Conservation (phyloP, 1,140 invertebrate genomes). For the Scaptomyza hsui region DNA sequence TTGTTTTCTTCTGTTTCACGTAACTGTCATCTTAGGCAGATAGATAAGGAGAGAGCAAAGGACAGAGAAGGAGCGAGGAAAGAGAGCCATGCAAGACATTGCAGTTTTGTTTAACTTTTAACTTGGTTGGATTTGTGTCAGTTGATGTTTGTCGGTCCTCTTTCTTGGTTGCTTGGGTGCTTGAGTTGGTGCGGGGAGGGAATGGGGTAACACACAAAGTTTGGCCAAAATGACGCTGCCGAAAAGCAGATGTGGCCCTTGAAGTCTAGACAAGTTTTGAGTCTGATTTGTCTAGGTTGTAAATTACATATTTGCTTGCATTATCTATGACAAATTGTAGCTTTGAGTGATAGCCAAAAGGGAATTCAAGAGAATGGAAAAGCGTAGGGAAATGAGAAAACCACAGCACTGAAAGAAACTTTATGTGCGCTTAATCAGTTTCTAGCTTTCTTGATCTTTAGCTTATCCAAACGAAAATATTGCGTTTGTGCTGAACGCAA, state of each 20-base stretch:
- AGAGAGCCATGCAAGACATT: conserved; percentile 22
- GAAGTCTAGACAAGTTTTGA: conserved; percentile 44
- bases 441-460: background rate
- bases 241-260: conserved; percentile 36
- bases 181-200: background rate
- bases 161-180: background rate
- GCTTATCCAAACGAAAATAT: conserved; percentile 17
- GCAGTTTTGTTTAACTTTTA: conserved; percentile 69
- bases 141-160: conserved; percentile 29
- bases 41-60: background rate
- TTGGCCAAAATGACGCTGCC: conserved; percentile 38
- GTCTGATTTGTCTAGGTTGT: conserved; percentile 50
- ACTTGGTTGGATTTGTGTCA: conserved; percentile 63
- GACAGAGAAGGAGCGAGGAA: background rate
- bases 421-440: too few species aligned
- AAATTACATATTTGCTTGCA: conserved; percentile 53
- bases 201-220: too few species aligned
- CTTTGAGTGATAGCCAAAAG: background rate
- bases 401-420: too few species aligned
- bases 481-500: conserved; percentile 37
- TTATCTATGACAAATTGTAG: conserved; percentile 51
- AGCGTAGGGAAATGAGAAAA: background rate
- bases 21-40: conserved; percentile 29
- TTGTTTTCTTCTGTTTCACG: conserved; percentile 11
- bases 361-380: background rate